These are phyloP conservation scores for Melinopterus prodromus DNA, from an alignment of 2,888 invertebrate species.

Conservation along the genomic window DNA sequence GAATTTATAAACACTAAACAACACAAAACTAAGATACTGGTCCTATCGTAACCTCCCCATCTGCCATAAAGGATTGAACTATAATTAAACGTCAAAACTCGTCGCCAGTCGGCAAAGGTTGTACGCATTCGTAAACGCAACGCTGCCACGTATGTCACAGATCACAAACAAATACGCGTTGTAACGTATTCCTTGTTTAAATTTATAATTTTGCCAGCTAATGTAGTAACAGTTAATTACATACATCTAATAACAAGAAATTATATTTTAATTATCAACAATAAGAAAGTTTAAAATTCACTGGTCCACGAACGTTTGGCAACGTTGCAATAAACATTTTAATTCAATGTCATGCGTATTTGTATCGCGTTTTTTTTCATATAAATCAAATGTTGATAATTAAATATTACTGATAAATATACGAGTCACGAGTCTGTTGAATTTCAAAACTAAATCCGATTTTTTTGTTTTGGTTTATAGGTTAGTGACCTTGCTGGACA, in stretches of 20 bases:
- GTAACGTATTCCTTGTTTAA: too few relatives aligned
- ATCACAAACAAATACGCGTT: too few relatives aligned
- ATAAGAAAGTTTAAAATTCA: conserved; percentile 6
- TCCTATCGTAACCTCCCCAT: conserved; percentile 37
- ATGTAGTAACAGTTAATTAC: background rate
- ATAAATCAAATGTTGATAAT: too few relatives aligned
- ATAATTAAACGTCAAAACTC: conserved; percentile 39
- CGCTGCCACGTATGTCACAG: background rate
- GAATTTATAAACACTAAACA: conserved; percentile 36
- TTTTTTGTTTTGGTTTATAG: too few relatives aligned
- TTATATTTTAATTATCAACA: background rate
- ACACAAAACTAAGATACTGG: conserved; percentile 33
- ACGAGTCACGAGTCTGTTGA: too few relatives aligned
- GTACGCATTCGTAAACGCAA: conserved; percentile 28
- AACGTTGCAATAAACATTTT: conserved; percentile 13
- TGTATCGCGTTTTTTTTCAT: conserved; percentile 19
- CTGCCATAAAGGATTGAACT: conserved; percentile 37
- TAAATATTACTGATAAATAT: too few relatives aligned
- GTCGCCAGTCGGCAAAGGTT: conserved; percentile 37
- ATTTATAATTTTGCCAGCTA: too few relatives aligned
- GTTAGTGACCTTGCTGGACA: too few relatives aligned
- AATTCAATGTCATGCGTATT: conserved; percentile 22
- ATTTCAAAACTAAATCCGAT: too few relatives aligned
- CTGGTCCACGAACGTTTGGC: background rate
- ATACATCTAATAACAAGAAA: conserved; percentile 27